A percentile compares a stretch with the other conserved stretches of the same genome.
Conservation (phyloP, 2,113 vertebrate species). For the Cygnus atratus region DNA sequence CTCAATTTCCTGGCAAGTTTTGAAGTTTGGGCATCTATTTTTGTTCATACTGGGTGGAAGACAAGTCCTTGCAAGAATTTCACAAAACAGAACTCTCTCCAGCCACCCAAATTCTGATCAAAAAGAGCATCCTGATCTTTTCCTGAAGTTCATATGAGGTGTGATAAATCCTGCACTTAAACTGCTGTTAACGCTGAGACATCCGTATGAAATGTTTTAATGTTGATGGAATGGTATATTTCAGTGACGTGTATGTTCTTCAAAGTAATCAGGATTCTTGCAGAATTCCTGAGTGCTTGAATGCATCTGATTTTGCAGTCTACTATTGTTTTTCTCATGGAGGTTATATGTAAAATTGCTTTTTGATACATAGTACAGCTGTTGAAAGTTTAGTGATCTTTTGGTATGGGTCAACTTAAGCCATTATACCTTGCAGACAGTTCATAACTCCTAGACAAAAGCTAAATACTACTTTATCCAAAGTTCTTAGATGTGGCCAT, state of each 20-base stretch:
- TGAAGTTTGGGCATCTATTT: not conserved
- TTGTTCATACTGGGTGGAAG: not conserved
- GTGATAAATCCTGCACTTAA: not conserved
- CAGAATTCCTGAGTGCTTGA: not conserved
- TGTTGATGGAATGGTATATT: not conserved
- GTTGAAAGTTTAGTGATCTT: conserved; percentile 23
- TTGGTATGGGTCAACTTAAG: conserved; percentile 38
- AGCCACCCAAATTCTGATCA: not conserved
- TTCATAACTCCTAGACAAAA: conserved; percentile 46
- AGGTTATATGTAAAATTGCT: not conserved
- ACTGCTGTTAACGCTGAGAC: not conserved
- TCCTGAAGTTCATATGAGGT: not conserved
- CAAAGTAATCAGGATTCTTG: not conserved
- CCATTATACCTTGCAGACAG: conserved; percentile 52
- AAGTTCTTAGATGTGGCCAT: conserved; percentile 56
- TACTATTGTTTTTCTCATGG: not conserved
- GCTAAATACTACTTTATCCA: conserved; percentile 50
- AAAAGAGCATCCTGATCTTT: not conserved
- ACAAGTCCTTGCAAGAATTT: not conserved
- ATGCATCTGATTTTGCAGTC: not conserved
- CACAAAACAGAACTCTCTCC: not conserved
- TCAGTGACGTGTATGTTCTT: not conserved
- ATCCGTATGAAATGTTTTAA: not conserved
- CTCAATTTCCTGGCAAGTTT: not conserved
- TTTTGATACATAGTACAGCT: conserved; percentile 22